Base-by-base conservation (phyloP, 2,797 vertebrate genomes). In the Galagoides demidoff region DNA sequence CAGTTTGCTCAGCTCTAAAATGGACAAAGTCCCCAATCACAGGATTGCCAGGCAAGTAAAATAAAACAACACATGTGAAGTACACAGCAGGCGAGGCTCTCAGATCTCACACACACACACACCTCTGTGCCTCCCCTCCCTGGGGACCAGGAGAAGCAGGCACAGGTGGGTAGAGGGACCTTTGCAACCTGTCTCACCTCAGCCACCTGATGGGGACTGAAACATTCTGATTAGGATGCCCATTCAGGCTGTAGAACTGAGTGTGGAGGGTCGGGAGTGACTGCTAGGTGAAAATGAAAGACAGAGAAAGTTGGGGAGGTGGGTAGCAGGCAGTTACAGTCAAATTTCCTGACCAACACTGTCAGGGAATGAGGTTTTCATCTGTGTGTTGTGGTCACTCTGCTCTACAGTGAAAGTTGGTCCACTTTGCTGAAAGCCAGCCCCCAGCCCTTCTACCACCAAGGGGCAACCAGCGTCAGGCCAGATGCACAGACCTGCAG, bases 61-160 rank as follows among this genome's bases (percentile, higher is more conserved):
- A 34, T 16, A 27, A 66, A 84, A 57, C 0, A 14, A 37, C 0
- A 7, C 14, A 2, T 2, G 2, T 11, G 27, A 55, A 49, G 31
- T 20, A 5, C 25, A 29, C 12, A 8, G 83, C 12, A 59, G 4
- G 63, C 4, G n/a, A 70, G 52, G 52, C 5, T 16, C 73, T n/a
- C 27, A 12, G 19, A 57, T 39, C 14, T 23, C 61, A 49, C 49
- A 45, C 45, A 45, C 45, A 49, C 49, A 13, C 2, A 52, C 49
- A 52, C 49, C 49, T 66, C 39, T 43, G 39, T 39, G 16, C 22
- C 34, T 14, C 31, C 9, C 23, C 52, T n/a, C 9, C 19, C 1
- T 2, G 3, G 17, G 45, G n/a, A 45, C 13, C 6, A 10, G 34
- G 49, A 55, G 63, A 45, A 23, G 68, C 49, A 79, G 66, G 49